These are phyloP conservation scores for Hemaris fuciformis DNA, from an alignment of 2,888 invertebrate genomes.

Conservation along the genomic window DNA sequence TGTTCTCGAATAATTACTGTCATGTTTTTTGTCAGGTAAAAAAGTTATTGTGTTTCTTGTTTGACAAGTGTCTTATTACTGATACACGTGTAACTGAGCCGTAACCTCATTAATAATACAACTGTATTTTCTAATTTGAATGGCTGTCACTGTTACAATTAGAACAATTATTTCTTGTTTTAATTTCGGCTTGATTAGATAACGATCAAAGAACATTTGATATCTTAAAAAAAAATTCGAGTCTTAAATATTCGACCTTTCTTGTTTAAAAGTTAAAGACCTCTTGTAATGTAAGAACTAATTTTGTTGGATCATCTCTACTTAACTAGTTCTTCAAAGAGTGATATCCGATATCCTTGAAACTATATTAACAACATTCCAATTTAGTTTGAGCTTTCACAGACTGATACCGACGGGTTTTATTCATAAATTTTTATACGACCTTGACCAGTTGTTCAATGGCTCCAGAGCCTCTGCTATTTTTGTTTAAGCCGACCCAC, in stretches of 20 bases:
- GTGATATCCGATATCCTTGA: background rate
- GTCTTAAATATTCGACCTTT: background rate
- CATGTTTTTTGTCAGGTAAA: constrained; percentile 2
- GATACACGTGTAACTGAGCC: background rate
- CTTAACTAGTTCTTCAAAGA: background rate
- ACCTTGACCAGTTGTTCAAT: constrained; percentile 4
- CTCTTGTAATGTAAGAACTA: background rate
- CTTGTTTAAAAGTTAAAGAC: background rate
- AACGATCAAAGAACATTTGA: background rate
- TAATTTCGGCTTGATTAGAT: background rate
- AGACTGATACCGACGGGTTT: background rate
- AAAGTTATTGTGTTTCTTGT: background rate
- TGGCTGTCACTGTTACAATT: background rate
- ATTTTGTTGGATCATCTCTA: background rate
- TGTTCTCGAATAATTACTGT: constrained; percentile 10
- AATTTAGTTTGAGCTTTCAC: background rate
- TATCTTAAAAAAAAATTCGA: no score
- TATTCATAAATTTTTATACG: background rate
- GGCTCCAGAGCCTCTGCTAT: background rate
- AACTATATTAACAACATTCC: background rate
- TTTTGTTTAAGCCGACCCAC: constrained; percentile 22
- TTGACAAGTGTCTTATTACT: background rate
- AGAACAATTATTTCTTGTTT: background rate
- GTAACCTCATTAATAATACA: background rate
- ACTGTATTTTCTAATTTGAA: background rate